Conservation (phyloP, 2,797 vertebrate species). For the Trematomus bernacchii region DNA sequence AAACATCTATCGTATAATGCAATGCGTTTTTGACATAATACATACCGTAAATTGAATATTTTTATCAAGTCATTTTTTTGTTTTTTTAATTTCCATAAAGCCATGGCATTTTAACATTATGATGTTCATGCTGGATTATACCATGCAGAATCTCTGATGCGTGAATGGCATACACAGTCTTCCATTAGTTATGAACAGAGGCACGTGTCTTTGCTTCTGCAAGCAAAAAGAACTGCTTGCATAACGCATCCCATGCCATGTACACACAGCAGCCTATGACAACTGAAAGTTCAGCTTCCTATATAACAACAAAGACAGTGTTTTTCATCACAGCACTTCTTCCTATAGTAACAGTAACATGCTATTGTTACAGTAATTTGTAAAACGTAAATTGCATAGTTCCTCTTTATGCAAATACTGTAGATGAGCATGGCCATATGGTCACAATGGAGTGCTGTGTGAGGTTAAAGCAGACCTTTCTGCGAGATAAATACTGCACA, state of each 20-base stretch:
- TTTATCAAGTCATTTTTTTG: not conserved
- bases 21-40: not conserved
- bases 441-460: constrained; percentile 30
- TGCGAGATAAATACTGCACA: constrained; percentile 71
- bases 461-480: constrained; percentile 67
- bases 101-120: constrained; percentile 60
- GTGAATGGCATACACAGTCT: constrained; percentile 77
- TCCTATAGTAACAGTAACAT: not conserved
- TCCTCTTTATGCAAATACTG: constrained; percentile 21
- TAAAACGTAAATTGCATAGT: constrained; percentile 4
- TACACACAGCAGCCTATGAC: constrained; percentile 41
- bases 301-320: constrained; percentile 9
- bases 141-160: constrained; percentile 75
- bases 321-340: constrained; percentile 1
- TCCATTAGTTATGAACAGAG: constrained; percentile 83
- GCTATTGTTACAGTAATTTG: not conserved
- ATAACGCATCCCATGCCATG: constrained; percentile 73
- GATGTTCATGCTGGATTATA: constrained; percentile 69
- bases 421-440: constrained; percentile 47
- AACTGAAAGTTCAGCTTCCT: constrained; percentile 48
- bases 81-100: constrained; percentile 45
- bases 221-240: constrained; percentile 77
- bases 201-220: constrained; percentile 78
- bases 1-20: constrained; percentile 4
- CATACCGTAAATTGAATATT: not conserved